Conservation (phyloP, 2,797 vertebrate genomes). For the Ispidina lecontei region DNA sequence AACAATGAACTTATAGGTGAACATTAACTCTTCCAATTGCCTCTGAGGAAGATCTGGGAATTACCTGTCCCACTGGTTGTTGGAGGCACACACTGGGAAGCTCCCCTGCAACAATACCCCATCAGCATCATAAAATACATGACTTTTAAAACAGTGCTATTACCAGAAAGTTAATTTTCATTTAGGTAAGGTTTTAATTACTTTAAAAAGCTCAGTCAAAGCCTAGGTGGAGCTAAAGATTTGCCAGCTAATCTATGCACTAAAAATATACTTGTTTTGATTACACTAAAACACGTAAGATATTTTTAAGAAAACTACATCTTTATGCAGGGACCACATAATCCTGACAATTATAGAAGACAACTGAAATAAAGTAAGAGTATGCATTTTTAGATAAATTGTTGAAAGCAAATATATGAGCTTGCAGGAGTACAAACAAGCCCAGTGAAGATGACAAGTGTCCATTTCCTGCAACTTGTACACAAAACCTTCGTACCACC, state of each 20-base stretch:
- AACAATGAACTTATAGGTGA: background rate
- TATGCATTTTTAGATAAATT: background rate
- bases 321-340: background rate
- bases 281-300: background rate
- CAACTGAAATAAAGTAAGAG: background rate
- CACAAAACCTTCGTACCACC: background rate
- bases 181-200: background rate
- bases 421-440: background rate
- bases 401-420: background rate
- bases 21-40: background rate
- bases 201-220: background rate
- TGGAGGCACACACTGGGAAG: background rate
- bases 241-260: background rate
- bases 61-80: background rate
- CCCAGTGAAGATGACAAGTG: accelerated
- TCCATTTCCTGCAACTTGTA: background rate
- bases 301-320: background rate
- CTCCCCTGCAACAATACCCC: background rate
- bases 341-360: background rate
- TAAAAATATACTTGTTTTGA: background rate
- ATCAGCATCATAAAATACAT: background rate
- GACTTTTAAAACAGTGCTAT: background rate
- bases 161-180: background rate
- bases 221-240: conserved; percentile 25
- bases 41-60: background rate